Evolutionary conservation across 2,888 invertebrate species (phyloP).

Genomic region (Hymenopus coronatus): DNA sequence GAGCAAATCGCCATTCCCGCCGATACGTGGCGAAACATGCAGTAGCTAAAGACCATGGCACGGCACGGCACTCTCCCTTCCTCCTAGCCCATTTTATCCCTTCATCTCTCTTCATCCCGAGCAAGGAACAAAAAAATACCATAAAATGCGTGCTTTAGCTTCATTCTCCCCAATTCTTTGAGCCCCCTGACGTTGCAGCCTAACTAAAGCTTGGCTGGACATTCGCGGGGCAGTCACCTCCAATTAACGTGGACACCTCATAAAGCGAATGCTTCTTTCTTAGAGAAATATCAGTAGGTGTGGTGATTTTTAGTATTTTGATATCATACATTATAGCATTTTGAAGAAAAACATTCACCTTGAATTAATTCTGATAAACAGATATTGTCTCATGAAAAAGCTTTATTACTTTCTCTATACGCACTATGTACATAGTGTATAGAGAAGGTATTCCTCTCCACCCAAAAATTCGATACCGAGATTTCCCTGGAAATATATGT

Average conservation of each 20-base stretch:
- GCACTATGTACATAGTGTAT: too few species aligned
- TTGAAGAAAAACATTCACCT: too few species aligned
- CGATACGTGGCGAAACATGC: slow-evolving; percentile 20
- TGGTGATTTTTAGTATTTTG: too few species aligned
- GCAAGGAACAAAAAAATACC: slow-evolving; percentile 18
- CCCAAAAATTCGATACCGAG: too few species aligned
- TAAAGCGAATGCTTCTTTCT: not conserved
- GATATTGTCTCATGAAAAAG: too few species aligned
- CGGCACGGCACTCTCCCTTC: not conserved
- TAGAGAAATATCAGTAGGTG: too few species aligned
- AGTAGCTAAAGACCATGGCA: slow-evolving; percentile 2
- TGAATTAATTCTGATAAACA: too few species aligned
- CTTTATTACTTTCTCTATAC: too few species aligned
- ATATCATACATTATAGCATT: too few species aligned
- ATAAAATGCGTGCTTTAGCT: slow-evolving; percentile 20
- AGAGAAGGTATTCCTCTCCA: too few species aligned
- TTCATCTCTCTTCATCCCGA: slow-evolving; percentile 1
- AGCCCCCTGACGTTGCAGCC: slow-evolving; percentile 9
- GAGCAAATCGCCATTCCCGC: not conserved
- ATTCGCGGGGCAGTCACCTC: not conserved
- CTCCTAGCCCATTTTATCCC: slow-evolving; percentile 9
- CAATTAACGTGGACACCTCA: not conserved
- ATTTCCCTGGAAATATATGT: too few species aligned
- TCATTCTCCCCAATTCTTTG: not conserved
- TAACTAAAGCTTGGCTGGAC: slow-evolving; percentile 12